phyloP scores from a whole-genome alignment of 2,888 invertebrate genomes.

The Agrilus biguttatus region DNA sequence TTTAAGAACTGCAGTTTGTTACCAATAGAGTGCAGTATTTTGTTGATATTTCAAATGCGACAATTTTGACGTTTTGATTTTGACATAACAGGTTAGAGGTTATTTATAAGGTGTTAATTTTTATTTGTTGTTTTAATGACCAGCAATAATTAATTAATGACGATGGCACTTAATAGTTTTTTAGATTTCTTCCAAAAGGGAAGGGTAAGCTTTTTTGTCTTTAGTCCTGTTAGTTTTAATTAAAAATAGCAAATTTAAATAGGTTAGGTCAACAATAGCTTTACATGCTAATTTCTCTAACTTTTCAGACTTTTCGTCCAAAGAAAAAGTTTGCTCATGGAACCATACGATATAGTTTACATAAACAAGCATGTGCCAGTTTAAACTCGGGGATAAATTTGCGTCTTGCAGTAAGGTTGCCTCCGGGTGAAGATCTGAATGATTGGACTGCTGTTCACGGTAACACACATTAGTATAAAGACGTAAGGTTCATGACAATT shows the following conservation, averaged over 20 bases:
- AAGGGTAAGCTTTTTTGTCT: constrained; percentile 38
- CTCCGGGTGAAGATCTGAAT: constrained; percentile 68
- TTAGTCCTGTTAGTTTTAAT: constrained; percentile 2
- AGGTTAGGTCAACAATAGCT: neutral
- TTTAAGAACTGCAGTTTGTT: too few relatives aligned
- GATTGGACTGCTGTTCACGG: constrained; percentile 92
- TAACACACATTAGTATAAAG: constrained; percentile 22
- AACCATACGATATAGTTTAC: constrained; percentile 71
- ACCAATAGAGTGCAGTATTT: too few relatives aligned
- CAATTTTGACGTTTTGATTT: too few relatives aligned
- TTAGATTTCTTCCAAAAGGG: constrained; percentile 67
- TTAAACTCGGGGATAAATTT: constrained; percentile 81
- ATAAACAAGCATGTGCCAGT: constrained; percentile 84
- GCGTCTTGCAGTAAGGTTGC: constrained; percentile 63
- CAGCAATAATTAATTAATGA: constrained; percentile 4
- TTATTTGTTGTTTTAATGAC: too few relatives aligned
- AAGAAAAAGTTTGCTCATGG: constrained; percentile 80
- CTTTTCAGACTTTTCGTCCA: constrained; percentile 70
- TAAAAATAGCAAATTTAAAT: constrained; percentile 1
- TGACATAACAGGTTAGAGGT: too few relatives aligned
- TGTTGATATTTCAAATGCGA: too few relatives aligned
- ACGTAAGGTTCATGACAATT: too few relatives aligned
- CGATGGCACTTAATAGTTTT: constrained; percentile 55
- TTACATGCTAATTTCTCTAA: constrained; percentile 5
- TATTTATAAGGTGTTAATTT: too few relatives aligned